Evolutionary conservation across 2,888 invertebrate genomes (phyloP), one percentile per base, ranked within the genome.

Genomic region (Drosophila greeni): DNA sequence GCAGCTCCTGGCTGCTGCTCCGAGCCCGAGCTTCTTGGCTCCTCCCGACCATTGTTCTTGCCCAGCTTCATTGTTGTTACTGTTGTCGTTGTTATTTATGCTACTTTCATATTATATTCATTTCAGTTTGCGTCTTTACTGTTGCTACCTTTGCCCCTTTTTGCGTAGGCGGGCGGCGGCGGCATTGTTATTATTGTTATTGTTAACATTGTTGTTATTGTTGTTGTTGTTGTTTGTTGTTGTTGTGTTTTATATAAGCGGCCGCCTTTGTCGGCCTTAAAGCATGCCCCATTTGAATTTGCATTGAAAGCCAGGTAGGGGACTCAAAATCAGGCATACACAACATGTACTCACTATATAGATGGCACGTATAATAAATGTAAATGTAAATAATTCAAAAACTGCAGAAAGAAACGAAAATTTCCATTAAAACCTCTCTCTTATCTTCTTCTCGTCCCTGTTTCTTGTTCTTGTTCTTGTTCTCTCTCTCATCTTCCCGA

Each of bases 371-470:
- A 74, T 69, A 78, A 72, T 78, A 78, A 74, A 74, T 79, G 59
- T 76, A 54, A 68, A 70, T 70, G 76, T 75, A 84, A 70, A 75
- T 75, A 84, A 75, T 81, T 75, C 75, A 74, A 82, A 77, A 84
- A 75, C 81, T 84, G 82, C 78, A 81, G 69, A 75, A 83, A 83
- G 76, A 69, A 75, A 83, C 81, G 76, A 69, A 42, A 83, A 82
- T 82, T 82, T 78, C 83, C 82, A 82, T 82, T 82, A 82, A 82
- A 81, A 84, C 74, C 55, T 84, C 77, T 81, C 64, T 73, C 62
- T 81, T 76, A 78, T 85, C 82, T 81, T 81, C 78, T 84, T 81
- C 83, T 84, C 82, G 70, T 78, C 81, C 72, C 70, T 73, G 65
- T 71, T 71, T 71, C 74, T 80, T 52, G 26, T 45, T 45, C 26